Base-by-base conservation (phyloP, 2,888 invertebrate genomes). In the Exephanes ischioxanthus region DNA sequence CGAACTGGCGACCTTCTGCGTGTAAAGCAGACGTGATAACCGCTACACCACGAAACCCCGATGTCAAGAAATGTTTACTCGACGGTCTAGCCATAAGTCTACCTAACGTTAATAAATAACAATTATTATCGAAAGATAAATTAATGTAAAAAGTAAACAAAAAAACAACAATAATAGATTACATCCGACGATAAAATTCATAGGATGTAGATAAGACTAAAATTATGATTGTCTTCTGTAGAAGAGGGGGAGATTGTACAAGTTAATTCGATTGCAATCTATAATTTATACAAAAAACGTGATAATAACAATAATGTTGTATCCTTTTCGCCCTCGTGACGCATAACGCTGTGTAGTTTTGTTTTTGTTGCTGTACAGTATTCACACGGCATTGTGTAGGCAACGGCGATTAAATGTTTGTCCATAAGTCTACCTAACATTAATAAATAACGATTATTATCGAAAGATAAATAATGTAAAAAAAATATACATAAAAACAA, bases 11-110 rank as follows among this genome's bases (percentile, higher is more conserved):
- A 90, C 92, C 92, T 92, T 92, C 91, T 92, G 92, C 92, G 92
- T 92, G 92, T 92, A 91, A 92, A 91, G 92, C 92, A 92, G 91
- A 92, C 91, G 92, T 92, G 91, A 92, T 92, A 90, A 92, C 92
- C 91, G 90, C 92, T 92, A 92, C 91, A 92, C 92, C 89, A 92
- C 92, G 91, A 91, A 91, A 91, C 92, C 92, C 9, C 2, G 6
- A 67, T 73, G 0, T 26, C 0, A 33, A 55, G 3, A 3, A 5
- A 19, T 1, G 11, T 51, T 22, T n/a, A 48, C 37, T 63, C 2
- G 7, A 26, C 9, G 14, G 30, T 63, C 30, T 45, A 22, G 0
- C 2, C 11, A 11, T 41, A 41, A 9, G 41, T 41, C 9, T 41
- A 41, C 3, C 30, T 14, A 11, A 58, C n/a, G 37, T 61, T 14